These are phyloP conservation scores for Galerucella calmariensis DNA, from an alignment of 2,888 invertebrate genomes.

Conservation along the genomic window DNA sequence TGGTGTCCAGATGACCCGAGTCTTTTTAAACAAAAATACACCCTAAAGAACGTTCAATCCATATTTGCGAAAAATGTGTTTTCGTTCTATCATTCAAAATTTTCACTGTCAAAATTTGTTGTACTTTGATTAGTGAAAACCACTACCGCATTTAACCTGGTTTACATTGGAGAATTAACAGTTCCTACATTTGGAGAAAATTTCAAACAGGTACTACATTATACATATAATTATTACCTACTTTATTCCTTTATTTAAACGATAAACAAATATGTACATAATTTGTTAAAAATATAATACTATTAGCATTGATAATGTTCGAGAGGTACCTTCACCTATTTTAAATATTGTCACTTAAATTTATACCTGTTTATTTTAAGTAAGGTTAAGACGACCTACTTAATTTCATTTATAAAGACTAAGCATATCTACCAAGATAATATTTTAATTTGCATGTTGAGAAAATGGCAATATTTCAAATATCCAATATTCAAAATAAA, in stretches of 20 bases:
- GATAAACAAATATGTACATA: neutral
- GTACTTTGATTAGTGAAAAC: too few relatives aligned
- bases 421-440: too few relatives aligned
- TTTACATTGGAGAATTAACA: neutral
- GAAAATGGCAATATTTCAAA: too few relatives aligned
- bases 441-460: too few relatives aligned
- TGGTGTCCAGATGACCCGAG: too few relatives aligned
- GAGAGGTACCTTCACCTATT: neutral
- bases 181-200: neutral
- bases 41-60: too few relatives aligned
- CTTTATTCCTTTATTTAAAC: neutral
- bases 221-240: neutral
- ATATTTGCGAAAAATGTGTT: too few relatives aligned
- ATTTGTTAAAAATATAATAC: neutral
- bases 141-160: neutral
- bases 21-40: too few relatives aligned
- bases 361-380: neutral
- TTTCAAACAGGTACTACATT: neutral
- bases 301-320: neutral
- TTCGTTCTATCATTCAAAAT: too few relatives aligned
- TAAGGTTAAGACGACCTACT: neutral
- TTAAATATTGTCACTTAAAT: neutral
- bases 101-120: too few relatives aligned
- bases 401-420: neutral
- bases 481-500: too few relatives aligned